Evolutionary conservation across 2,113 vertebrate species (phyloP).

Genomic region (Phaethon lepturus): DNA sequence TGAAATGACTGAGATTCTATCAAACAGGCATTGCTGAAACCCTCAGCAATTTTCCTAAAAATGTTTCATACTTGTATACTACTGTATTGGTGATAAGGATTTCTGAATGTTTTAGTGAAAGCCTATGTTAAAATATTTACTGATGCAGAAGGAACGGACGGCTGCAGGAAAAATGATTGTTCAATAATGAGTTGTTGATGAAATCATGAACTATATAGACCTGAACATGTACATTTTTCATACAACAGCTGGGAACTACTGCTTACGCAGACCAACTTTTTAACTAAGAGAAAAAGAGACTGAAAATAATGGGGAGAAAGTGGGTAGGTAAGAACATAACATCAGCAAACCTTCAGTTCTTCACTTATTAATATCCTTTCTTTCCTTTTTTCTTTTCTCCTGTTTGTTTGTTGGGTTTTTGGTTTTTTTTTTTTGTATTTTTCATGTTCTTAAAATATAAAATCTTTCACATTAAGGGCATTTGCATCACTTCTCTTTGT

Average conservation of each 20-base stretch:
- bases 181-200: not conserved
- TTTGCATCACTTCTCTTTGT: not conserved
- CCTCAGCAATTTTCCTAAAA: not conserved
- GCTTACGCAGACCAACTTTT: slow-evolving; percentile 41
- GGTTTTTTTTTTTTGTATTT: not conserved
- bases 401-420: not conserved
- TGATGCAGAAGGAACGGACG: not conserved
- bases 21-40: not conserved
- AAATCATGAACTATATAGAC: not conserved
- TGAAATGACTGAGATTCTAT: not conserved
- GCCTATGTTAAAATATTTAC: not conserved
- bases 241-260: not conserved
- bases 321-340: not conserved
- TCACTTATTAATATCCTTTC: not conserved
- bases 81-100: not conserved
- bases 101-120: not conserved
- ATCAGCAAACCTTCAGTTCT: not conserved
- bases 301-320: not conserved
- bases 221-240: not conserved
- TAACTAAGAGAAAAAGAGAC: not conserved
- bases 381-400: not conserved
- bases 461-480: not conserved
- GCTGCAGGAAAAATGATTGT: not conserved
- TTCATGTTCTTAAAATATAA: not conserved
- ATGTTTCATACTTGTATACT: not conserved